These are phyloP conservation scores for Rhadina sibilatrix DNA, from an alignment of 2,113 vertebrate species.

Conservation along the genomic window DNA sequence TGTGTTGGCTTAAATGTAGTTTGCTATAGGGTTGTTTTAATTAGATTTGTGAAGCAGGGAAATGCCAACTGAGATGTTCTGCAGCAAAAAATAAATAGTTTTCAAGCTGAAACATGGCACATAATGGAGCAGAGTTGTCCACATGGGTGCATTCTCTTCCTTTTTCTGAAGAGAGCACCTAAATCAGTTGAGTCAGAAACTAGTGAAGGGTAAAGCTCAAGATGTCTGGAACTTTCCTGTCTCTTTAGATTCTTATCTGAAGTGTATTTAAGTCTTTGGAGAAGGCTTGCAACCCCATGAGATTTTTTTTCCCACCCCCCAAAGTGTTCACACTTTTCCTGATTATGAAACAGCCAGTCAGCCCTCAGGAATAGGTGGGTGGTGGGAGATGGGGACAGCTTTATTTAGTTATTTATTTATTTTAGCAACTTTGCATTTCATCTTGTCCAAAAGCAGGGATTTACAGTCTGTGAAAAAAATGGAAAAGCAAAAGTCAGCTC, in stretches of 20 bases:
- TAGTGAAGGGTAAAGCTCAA: constrained; percentile 23
- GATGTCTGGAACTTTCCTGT: constrained; percentile 1
- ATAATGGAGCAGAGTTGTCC: constrained; percentile 4
- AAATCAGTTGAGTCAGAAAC: constrained; percentile 22
- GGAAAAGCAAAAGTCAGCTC: background rate
- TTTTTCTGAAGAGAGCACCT: background rate
- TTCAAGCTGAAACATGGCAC: constrained; percentile 38
- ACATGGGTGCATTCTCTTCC: constrained; percentile 34
- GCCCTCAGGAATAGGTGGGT: background rate
- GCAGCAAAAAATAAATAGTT: background rate
- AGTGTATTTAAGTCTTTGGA: background rate
- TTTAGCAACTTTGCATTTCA: background rate
- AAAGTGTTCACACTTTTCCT: background rate
- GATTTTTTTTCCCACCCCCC: background rate
- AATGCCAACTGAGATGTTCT: background rate
- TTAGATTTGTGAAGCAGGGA: background rate
- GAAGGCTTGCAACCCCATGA: background rate
- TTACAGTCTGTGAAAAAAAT: background rate
- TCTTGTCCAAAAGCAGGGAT: background rate
- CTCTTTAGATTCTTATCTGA: constrained; percentile 23
- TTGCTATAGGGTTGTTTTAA: constrained; percentile 34
- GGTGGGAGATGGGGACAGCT: background rate
- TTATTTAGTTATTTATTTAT: background rate
- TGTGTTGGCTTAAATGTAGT: background rate
- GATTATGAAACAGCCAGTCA: background rate